Percentiles rank a stretch among this genome's conserved stretches.
phyloP scores from a whole-genome alignment of 1,140 invertebrate species.

The Zaprionus lachaisei region DNA sequence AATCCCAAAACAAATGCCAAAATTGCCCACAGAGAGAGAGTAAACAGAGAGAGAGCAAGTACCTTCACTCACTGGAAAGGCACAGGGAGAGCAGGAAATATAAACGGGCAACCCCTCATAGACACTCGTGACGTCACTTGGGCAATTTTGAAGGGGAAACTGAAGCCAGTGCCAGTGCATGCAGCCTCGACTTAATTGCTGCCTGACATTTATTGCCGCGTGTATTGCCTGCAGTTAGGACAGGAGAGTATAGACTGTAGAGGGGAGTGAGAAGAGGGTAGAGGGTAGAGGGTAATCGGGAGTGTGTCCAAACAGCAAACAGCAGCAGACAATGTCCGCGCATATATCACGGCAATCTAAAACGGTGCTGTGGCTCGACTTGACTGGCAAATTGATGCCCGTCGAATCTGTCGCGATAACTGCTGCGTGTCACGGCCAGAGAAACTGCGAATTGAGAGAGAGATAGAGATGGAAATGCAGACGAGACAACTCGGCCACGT shows the following conservation, averaged over 20 bases:
- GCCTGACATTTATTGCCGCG: constrained; percentile 61
- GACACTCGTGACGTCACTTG: constrained; percentile 44
- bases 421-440: constrained; percentile 34
- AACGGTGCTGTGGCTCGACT: neutral
- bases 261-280: neutral
- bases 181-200: constrained; percentile 57
- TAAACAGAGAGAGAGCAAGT: constrained; percentile 16
- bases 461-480: neutral
- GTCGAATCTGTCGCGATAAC: constrained; percentile 45
- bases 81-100: constrained; percentile 1
- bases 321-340: constrained; percentile 29
- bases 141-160: constrained; percentile 22
- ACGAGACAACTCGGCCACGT: neutral
- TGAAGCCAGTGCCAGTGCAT: neutral
- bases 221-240: constrained; percentile 39
- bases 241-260: neutral
- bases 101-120: constrained; percentile 28
- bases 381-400: constrained; percentile 32
- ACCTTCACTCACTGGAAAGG: constrained; percentile 44
- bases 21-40: neutral
- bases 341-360: constrained; percentile 39
- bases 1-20: constrained; percentile 67
- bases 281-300: neutral
- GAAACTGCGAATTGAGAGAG: constrained; percentile 23
- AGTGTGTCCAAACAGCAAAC: constrained; percentile 5